Base-by-base conservation (phyloP, 2,888 invertebrate genomes). In the Drosophila flavopinicola region DNA sequence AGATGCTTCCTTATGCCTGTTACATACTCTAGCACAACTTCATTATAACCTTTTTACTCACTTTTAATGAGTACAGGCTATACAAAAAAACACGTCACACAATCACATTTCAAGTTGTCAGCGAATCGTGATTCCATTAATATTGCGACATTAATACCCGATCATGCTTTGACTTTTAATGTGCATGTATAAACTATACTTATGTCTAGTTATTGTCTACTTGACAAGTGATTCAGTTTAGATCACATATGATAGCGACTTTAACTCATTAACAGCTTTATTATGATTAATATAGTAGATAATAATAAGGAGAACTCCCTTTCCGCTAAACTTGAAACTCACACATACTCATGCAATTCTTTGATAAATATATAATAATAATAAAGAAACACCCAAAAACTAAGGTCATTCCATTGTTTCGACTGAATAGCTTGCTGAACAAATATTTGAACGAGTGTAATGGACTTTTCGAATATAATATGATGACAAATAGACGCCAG, bases 391-490 rank as follows among this genome's bases (percentile, higher is more conserved):
- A 20, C 37, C 56, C 38, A 33, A 20, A 20, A 42, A 39, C 44
- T 39, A 75, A 75, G 66, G 67, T 17, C 64, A 7, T 20, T 30
- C 15, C 5, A 48, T 45, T 58, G 49, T 63, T 41, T 47, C 32
- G 44, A 33, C 23, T 41, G 23, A 41, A 23, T n/a, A 44, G 42
- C 32, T 53, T 56, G 53, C 58, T 66, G 39, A 32, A 30, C 57
- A 60, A 79, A 78, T 83, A 75, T 79, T 79, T 66, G 38, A 68
- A 59, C 72, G 74, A 39, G 65, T 75, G 66, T 74, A 66, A 61
- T 70, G 67, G 48, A 53, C 57, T 60, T 66, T 70, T 74, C 66
- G 38, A 74, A 56, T 65, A 49, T 53, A 64, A 57, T 25, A 23
- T 47, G 51, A 68, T 78, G 75, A 83, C 71, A 67, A 78, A 70